A percentile compares a stretch with the other conserved stretches of the same genome.
These are phyloP conservation scores for Autographa gamma DNA, from an alignment of 2,888 invertebrate species.

Conservation along the genomic window DNA sequence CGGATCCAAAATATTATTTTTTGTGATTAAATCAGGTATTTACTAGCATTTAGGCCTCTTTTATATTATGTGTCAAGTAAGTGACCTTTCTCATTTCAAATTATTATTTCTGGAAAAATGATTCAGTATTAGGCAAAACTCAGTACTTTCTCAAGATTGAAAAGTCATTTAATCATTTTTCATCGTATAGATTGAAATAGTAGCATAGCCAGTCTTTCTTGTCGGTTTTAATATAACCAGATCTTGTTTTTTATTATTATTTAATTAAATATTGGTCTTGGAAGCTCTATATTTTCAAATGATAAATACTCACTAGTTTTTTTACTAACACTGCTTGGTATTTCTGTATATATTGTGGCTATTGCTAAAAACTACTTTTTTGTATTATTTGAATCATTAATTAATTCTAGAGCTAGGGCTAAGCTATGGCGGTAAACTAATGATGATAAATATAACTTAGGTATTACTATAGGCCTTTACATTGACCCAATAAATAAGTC, in stretches of 20 bases:
- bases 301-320: neutral
- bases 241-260: neutral
- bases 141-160: neutral
- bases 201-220: neutral
- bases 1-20: no score
- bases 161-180: neutral
- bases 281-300: neutral
- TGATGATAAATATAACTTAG: neutral
- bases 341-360: neutral
- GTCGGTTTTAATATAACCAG: neutral
- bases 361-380: neutral
- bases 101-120: no score
- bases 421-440: constrained; percentile 3
- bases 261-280: neutral
- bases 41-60: no score
- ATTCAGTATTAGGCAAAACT: neutral
- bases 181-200: neutral
- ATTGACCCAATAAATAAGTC: constrained; percentile 16
- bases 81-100: no score
- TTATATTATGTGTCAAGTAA: no score
- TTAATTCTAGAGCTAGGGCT: neutral
- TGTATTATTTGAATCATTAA: neutral
- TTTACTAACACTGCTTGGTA: neutral
- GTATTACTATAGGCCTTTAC: constrained; percentile 24
- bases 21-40: no score